Evolutionary conservation across 1,140 invertebrate genomes (phyloP), one percentile per base, ranked within the genome.

Genomic region (Panulirus ornatus): DNA sequence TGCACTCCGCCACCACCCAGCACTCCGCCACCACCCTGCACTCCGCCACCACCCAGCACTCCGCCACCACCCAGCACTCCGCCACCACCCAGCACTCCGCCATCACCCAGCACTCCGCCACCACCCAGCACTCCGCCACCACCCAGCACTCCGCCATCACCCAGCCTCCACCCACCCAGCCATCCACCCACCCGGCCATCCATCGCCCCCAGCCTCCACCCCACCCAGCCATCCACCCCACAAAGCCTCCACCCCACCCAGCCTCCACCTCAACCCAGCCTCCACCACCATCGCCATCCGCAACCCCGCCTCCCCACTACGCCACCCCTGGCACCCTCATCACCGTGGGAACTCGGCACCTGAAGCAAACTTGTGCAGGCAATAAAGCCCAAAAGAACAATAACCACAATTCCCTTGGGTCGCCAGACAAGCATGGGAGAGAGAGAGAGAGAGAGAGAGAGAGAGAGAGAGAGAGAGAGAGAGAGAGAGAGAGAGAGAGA

Each of bases 291-390:
- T n/a, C n/a, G n/a, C 27, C 76, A 44, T 9, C 34, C 22, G 76
- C 76, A 27, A 30, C 70, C 27, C 42, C 70, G 2, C 70, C 70
- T 38, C 27, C 70, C 70, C n/a, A n/a, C n/a, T n/a, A n/a, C n/a
- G n/a, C n/a, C n/a, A n/a, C n/a, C n/a, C n/a, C n/a, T n/a, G n/a
- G n/a, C n/a, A 38, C 70, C 70, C 70, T 34, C 70, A n/a, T 70
- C 3, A 16, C 70, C 42, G 70, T 73, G 70, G 36, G 70, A 73
- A 73, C 70, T 34, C 70, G 3, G 70, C 70, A 73, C 70, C 70
- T 73, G 70, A 73, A 22, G 34, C 34, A 73, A 73, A 73, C 70
- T 73, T 73, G 70, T 73, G 70, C 70, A 73, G 70, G 70, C 27
- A 73, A 73, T 73, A 73, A 36, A 73, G 70, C 27, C 70, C 70